Percentiles rank a stretch among this genome's conserved stretches.
phyloP scores from a whole-genome alignment of 2,888 invertebrate species.

The Calameuta idolon region DNA sequence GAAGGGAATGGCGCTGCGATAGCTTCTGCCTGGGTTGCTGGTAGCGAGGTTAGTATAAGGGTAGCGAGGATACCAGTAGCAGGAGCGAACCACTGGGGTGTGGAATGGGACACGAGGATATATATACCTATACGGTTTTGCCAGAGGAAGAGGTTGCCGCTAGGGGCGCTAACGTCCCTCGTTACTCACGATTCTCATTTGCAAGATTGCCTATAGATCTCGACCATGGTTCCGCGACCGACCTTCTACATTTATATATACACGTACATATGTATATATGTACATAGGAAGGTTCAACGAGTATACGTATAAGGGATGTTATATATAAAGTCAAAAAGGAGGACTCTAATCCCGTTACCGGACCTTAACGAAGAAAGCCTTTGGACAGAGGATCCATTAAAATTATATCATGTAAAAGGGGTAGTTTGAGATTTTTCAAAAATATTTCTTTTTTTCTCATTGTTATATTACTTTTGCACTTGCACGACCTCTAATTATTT shows the following conservation, averaged over 20 bases:
- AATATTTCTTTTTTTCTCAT: not conserved
- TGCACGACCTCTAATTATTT: not conserved
- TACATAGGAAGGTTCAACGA: not conserved
- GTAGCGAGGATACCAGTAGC: not conserved
- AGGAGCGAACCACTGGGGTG: not conserved
- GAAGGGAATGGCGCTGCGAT: not conserved
- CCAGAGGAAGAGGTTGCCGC: constrained; percentile 12
- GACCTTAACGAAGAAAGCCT: not conserved
- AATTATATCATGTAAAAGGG: not conserved
- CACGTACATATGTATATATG: constrained; percentile 23
- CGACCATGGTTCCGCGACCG: constrained; percentile 48
- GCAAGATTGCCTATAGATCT: constrained; percentile 65
- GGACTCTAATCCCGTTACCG: not conserved
- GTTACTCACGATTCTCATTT: constrained; percentile 66
- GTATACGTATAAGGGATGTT: not conserved
- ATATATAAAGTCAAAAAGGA: not conserved
- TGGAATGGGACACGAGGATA: constrained; percentile 1
- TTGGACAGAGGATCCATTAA: not conserved
- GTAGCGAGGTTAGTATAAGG: not conserved
- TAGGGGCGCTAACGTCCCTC: constrained; percentile 60
- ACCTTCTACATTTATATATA: constrained; percentile 30
- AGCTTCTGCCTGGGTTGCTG: not conserved
- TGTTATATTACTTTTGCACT: not conserved
- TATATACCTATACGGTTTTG: constrained; percentile 8
- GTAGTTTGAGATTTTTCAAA: not conserved